Conservation (phyloP, 2,113 vertebrate genomes). For the Numida meleagris region DNA sequence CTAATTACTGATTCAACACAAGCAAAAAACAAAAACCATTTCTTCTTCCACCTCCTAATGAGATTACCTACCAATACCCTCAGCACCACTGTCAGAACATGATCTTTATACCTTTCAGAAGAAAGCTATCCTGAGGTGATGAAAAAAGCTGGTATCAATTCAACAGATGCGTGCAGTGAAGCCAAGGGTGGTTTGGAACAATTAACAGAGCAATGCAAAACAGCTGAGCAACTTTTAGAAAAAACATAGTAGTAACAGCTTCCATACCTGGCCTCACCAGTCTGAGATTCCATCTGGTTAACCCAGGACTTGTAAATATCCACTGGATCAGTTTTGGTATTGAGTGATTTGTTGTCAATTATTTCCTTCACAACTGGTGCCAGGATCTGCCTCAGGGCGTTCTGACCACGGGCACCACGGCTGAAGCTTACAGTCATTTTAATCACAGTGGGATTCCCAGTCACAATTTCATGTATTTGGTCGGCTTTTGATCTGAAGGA, state of each 20-base stretch:
- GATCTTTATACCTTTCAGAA: background rate
- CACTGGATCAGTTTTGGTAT: conserved; percentile 97
- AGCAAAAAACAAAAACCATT: background rate
- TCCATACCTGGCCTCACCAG: conserved; percentile 93
- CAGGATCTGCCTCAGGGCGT: conserved; percentile 93
- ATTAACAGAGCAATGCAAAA: background rate
- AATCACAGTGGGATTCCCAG: conserved; percentile 96
- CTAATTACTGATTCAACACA: background rate
- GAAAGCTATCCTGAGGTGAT: background rate
- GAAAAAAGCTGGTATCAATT: background rate
- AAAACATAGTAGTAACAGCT: background rate
- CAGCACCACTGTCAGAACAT: background rate
- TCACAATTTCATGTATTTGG: conserved; percentile 97
- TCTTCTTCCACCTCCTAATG: background rate
- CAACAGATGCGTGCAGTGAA: background rate
- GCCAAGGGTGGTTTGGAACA: background rate
- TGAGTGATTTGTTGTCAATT: conserved; percentile 95
- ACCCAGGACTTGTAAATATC: conserved; percentile 99
- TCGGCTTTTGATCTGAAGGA: conserved; percentile 93
- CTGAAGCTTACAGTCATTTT: conserved; percentile 99
- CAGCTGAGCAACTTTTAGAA: background rate
- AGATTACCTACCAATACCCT: background rate
- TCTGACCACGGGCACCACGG: conserved; percentile 94
- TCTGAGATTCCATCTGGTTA: conserved; percentile 98
- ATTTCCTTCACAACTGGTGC: conserved; percentile 96